A percentile compares a stretch with the other conserved stretches of the same genome.
phyloP scores from a whole-genome alignment of 2,113 vertebrate species.

The Climacteris rufus region DNA sequence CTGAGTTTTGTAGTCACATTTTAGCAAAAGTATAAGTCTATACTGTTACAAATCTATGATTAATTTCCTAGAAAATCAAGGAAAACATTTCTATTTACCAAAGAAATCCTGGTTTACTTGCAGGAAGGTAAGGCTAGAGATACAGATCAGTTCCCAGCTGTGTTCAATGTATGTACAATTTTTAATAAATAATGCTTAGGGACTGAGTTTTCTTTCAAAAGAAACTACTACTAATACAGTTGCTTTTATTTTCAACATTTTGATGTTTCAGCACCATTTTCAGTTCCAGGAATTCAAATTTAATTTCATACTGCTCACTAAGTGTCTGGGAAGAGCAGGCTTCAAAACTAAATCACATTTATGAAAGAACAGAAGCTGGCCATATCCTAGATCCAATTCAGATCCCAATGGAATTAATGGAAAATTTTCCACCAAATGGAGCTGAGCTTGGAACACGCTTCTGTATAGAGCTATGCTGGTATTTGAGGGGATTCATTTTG shows the following conservation, averaged over 20 bases:
- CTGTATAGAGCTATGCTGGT: not conserved
- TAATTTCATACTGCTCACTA: not conserved
- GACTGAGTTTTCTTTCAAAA: not conserved
- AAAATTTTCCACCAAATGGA: not conserved
- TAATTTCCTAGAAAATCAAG: not conserved
- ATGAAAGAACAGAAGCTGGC: not conserved
- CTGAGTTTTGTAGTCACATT: not conserved
- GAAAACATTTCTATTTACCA: not conserved
- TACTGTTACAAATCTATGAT: not conserved
- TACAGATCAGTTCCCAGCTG: not conserved
- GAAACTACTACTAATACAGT: not conserved
- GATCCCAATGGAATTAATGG: not conserved
- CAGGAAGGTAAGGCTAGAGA: not conserved
- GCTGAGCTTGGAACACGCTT: not conserved
- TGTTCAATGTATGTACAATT: not conserved
- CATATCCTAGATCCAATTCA: not conserved
- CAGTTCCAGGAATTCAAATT: slow-evolving; percentile 1
- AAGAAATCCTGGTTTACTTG: not conserved
- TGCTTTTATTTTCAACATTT: not conserved
- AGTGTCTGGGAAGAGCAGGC: not conserved
- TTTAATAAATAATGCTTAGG: not conserved
- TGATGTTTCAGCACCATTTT: not conserved
- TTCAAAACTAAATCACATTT: not conserved
- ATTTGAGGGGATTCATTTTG: not conserved
- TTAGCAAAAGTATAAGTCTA: not conserved